Base-by-base conservation (phyloP, 2,797 vertebrate species). In the Leuciscus waleckii region DNA sequence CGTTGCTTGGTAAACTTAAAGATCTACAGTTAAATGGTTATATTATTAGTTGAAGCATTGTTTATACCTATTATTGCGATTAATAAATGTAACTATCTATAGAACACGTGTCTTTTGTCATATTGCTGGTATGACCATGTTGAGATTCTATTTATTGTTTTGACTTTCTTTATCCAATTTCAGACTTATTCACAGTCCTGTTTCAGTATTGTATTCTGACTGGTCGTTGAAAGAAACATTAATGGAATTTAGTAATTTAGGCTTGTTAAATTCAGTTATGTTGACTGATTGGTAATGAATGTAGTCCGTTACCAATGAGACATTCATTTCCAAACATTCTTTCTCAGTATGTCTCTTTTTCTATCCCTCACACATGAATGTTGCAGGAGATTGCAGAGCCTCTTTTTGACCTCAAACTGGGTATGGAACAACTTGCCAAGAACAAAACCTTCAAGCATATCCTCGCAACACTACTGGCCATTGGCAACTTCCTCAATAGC, bases 401-500 rank as follows among this genome's bases (percentile, higher is more conserved):
- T 0, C 94, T 99, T 58, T 99, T 97, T 65, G 98, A 99, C 92
- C 92, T 99, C 90, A 99, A 99, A 91, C 90, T 97, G 74, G 98
- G 98, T 71, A 99, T 99, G 98, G 97, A 98, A 92, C 97, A 99
- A 90, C 93, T 99, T 37, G 94, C 97, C n/a, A 95, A 93, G 89
- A 99, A 98, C 89, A 94, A 95, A 93, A 98, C 98, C 8, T 99
- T 99, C 94, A 96, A 92, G 85, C 96, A 95, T 84, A 97, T 98
- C 91, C 95, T 99, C 67, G 96, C 98, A 32, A 97, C 97, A 0
- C 94, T 99, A 65, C 93, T 99, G 85, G 97, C 98, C 86, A 97
- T 97, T 82, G 98, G 98, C 78, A 99, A 99, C 94, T 98, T 99
- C 93, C 94, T 99, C 89, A 99, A 99, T 41, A 94, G 96, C 88